phyloP scores from a whole-genome alignment of 2,113 vertebrate genomes.

The Ciconia boyciana region DNA sequence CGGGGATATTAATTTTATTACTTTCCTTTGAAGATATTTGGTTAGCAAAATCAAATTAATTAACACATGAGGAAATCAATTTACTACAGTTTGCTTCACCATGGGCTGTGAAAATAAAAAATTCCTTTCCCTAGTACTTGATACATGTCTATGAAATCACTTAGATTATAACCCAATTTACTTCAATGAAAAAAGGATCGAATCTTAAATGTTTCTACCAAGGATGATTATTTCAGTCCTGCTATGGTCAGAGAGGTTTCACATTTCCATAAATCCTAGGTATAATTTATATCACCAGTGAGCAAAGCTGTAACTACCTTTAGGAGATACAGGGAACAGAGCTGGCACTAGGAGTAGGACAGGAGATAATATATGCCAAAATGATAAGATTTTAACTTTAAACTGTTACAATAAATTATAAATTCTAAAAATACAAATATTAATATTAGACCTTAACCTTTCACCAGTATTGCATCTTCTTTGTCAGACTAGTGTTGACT shows the following conservation, averaged over 20 bases:
- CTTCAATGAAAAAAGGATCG: neutral
- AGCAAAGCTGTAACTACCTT: neutral
- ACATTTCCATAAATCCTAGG: neutral
- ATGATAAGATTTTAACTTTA: neutral
- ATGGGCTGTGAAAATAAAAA: neutral
- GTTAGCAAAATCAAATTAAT: constrained; percentile 5
- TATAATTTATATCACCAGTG: neutral
- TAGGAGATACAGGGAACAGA: neutral
- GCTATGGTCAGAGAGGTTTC: neutral
- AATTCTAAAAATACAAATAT: neutral
- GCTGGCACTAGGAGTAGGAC: neutral
- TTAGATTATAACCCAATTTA: neutral
- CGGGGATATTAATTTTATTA: neutral
- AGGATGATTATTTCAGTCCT: neutral
- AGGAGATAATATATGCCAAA: neutral
- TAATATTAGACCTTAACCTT: neutral
- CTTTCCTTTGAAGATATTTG: constrained; percentile 1
- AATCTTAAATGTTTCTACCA: neutral
- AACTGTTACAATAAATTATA: neutral
- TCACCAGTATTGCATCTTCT: neutral
- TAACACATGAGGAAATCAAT: neutral
- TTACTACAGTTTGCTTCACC: neutral
- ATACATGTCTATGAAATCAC: neutral
- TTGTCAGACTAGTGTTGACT: neutral
- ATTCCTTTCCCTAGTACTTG: neutral